Conservation (phyloP, 2,113 vertebrate genomes). For the Meleagris gallopavo region DNA sequence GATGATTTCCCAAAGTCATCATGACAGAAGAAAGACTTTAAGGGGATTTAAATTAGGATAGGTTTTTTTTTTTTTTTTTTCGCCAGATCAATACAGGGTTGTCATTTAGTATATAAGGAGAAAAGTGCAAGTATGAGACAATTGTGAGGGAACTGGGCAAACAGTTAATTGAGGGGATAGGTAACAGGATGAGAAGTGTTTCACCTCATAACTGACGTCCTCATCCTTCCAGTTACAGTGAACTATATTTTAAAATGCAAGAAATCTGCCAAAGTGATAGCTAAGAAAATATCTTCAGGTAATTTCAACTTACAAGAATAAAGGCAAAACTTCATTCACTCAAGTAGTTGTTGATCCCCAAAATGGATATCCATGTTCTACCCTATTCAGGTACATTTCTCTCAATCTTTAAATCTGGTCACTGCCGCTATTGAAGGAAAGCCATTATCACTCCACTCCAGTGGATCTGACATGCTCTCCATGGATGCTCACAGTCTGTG, state of each 20-base stretch:
- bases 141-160: neutral
- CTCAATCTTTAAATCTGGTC: neutral
- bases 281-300: neutral
- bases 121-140: conserved; percentile 2
- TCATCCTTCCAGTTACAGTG: neutral
- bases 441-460: neutral
- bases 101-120: neutral
- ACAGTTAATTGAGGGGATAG: neutral
- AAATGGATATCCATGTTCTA: neutral
- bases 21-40: neutral
- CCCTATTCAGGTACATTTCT: neutral
- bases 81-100: conserved; percentile 9
- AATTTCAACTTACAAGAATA: neutral
- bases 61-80: neutral
- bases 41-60: conserved; percentile 13
- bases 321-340: neutral
- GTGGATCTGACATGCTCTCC: neutral
- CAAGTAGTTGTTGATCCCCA: neutral
- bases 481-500: neutral
- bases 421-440: neutral
- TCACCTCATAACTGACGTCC: conserved; percentile 1
- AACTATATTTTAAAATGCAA: neutral
- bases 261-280: neutral
- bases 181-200: conserved; percentile 4
- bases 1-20: conserved; percentile 48